Evolutionary conservation across 2,113 vertebrate genomes (phyloP).

Genomic region (Puffinus mauretanicus): DNA sequence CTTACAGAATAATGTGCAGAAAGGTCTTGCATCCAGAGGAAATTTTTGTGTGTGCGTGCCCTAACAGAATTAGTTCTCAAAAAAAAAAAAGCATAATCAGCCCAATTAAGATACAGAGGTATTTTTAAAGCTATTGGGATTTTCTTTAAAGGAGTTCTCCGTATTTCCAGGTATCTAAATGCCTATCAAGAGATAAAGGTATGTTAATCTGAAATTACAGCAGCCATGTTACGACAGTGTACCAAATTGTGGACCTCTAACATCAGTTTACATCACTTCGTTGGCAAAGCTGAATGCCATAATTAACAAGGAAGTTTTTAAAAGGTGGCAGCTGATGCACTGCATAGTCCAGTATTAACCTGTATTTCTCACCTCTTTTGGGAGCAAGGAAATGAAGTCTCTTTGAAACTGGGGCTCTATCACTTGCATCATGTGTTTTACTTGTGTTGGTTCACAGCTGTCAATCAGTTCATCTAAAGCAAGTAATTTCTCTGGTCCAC

Average conservation of each 20-base stretch:
- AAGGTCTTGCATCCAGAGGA: background rate
- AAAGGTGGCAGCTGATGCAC: background rate
- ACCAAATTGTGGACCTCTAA: background rate
- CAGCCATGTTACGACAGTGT: background rate
- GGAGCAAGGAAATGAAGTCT: slow-evolving; percentile 99
- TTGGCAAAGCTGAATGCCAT: background rate
- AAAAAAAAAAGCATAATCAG: background rate
- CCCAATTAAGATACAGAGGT: background rate
- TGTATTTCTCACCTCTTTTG: slow-evolving; percentile 91
- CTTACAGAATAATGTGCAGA: background rate
- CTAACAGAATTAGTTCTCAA: background rate
- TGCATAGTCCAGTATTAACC: background rate
- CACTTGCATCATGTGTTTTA: slow-evolving; percentile 99
- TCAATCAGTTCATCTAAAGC: slow-evolving; percentile 99
- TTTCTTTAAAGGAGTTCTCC: background rate
- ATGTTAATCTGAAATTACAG: slow-evolving; percentile 19
- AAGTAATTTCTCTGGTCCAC: slow-evolving; percentile 96
- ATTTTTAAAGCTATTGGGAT: background rate
- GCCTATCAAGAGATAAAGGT: background rate
- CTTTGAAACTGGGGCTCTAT: slow-evolving; percentile 99
- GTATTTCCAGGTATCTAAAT: background rate
- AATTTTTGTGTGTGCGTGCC: background rate
- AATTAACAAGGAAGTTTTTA: background rate
- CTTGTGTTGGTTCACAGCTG: slow-evolving; percentile 98
- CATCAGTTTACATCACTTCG: background rate